These are phyloP conservation scores for Drosophila formosana DNA, from an alignment of 2,888 invertebrate genomes.

Conservation along the genomic window DNA sequence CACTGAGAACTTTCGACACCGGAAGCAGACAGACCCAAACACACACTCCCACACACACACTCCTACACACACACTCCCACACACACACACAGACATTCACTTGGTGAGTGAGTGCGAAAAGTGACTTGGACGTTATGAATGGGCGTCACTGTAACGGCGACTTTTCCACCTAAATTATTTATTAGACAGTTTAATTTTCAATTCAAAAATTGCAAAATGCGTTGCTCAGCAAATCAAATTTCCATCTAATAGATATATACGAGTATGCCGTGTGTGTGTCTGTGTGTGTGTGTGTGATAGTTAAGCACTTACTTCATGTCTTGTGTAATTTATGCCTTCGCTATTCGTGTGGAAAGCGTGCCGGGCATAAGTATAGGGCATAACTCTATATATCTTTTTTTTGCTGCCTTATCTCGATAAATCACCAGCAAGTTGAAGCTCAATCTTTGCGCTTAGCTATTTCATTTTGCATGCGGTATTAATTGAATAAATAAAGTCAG, in stretches of 20 bases:
- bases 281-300: not conserved
- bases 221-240: conserved; percentile 40
- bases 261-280: conserved; percentile 8
- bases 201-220: conserved; percentile 48
- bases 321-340: conserved; percentile 6
- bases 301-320: conserved; percentile 12
- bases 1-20: conserved; percentile 31
- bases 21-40: conserved; percentile 29
- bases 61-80: not conserved
- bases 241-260: conserved; percentile 18
- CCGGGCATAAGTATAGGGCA: not conserved
- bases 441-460: too few species aligned
- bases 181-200: conserved; percentile 65
- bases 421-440: not conserved
- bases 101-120: conserved; percentile 12
- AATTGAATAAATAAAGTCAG: too few species aligned
- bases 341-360: not conserved
- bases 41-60: conserved; percentile 11
- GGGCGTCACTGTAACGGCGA: conserved; percentile 39
- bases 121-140: conserved; percentile 39
- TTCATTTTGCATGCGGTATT: too few species aligned
- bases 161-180: conserved; percentile 55
- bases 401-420: not conserved
- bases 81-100: not conserved
- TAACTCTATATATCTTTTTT: not conserved